Conservation (phyloP, 2,113 vertebrate genomes). For the Gymnogyps californianus region DNA sequence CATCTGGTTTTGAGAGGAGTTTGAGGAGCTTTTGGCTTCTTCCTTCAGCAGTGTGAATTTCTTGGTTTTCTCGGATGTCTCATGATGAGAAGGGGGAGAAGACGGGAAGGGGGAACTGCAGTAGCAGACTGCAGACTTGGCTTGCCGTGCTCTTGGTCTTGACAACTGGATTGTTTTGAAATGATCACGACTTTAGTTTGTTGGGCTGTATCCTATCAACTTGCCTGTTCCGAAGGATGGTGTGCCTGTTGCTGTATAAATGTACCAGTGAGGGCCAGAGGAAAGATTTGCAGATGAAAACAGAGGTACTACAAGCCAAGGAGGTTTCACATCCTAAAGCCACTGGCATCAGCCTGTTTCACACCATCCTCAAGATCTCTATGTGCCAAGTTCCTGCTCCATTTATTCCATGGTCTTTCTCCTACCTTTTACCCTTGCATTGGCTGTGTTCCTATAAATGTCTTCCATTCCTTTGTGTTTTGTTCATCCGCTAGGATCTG, state of each 20-base stretch:
- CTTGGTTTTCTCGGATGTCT: not conserved
- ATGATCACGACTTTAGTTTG: not conserved
- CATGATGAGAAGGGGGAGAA: not conserved
- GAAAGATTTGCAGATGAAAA: not conserved
- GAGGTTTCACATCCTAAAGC: not conserved
- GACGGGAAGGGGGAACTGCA: not conserved
- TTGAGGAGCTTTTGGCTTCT: not conserved
- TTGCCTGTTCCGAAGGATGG: not conserved
- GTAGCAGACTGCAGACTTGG: not conserved
- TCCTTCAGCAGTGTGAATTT: not conserved
- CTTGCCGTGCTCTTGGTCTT: not conserved
- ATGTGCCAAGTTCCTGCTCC: not conserved
- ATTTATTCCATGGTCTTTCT: not conserved
- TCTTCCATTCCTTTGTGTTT: not conserved
- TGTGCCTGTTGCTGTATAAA: not conserved
- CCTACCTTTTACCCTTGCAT: not conserved
- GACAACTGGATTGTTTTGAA: not conserved
- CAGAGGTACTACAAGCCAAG: not conserved
- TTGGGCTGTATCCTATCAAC: not conserved
- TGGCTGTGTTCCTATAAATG: not conserved
- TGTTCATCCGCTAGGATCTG: not conserved
- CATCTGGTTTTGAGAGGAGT: not conserved
- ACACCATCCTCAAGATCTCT: not conserved
- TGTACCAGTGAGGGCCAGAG: not conserved
- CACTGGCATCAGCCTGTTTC: not conserved